phyloP scores from a whole-genome alignment of 2,797 vertebrate genomes.

The Geotrypetes seraphini region DNA sequence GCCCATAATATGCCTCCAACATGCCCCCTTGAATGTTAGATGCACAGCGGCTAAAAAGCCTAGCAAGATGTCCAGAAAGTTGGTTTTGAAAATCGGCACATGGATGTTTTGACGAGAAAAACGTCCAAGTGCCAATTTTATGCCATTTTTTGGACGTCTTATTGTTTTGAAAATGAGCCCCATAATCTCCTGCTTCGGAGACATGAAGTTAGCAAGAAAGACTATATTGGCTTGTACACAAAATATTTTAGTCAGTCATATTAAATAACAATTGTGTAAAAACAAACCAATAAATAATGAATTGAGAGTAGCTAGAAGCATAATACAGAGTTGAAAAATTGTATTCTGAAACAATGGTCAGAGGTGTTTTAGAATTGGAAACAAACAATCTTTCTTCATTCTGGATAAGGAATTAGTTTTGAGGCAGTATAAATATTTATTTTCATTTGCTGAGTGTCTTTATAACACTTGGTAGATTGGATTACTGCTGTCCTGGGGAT shows the following conservation, averaged over 20 bases:
- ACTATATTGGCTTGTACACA: conserved; percentile 21
- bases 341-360: conserved; percentile 37
- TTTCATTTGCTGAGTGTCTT: conserved; percentile 13
- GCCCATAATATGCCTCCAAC: no score
- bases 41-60: no score
- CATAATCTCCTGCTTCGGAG: conserved; percentile 13
- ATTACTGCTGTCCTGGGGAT: conserved; percentile 47
- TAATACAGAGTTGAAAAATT: conserved; percentile 26
- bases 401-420: conserved; percentile 3
- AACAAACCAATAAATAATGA: conserved; percentile 49
- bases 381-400: conserved; percentile 16
- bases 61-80: no score
- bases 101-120: no score
- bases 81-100: no score
- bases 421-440: conserved; percentile 3
- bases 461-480: conserved; percentile 88
- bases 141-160: no score
- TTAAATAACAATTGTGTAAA: conserved; percentile 40
- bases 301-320: conserved; percentile 24
- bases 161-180: no score
- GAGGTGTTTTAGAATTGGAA: conserved; percentile 29
- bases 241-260: conserved; percentile 11
- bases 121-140: no score
- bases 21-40: no score
- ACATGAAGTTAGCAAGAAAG: conserved; percentile 24